Conservation (phyloP, 2,113 vertebrate species). For the Ptychochromis oligacanthus region DNA sequence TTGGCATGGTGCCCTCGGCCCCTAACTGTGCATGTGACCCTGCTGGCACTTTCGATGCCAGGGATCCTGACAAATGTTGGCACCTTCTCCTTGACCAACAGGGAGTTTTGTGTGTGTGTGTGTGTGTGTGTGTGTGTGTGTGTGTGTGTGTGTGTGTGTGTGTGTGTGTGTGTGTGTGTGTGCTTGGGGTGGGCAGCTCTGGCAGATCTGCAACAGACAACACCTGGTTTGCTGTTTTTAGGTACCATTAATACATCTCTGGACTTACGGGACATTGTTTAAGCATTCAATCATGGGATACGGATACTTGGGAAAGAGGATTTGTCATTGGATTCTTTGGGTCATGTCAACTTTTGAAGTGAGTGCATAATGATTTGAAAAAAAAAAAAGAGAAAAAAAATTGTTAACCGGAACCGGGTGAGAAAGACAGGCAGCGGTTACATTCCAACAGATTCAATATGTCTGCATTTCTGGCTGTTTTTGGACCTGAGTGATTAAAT, state of each 20-base stretch:
- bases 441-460: slow-evolving; percentile 52
- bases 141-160: slow-evolving; percentile 32
- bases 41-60: slow-evolving; percentile 70
- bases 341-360: slow-evolving; percentile 55
- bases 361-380: slow-evolving; percentile 23
- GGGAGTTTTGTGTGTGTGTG: slow-evolving; percentile 45
- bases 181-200: background rate
- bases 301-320: slow-evolving; percentile 44
- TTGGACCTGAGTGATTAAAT: slow-evolving; percentile 64
- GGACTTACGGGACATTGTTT: slow-evolving; percentile 57
- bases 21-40: slow-evolving; percentile 76
- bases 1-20: slow-evolving; percentile 69
- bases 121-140: slow-evolving; percentile 32
- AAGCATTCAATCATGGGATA: slow-evolving; percentile 63
- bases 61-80: slow-evolving; percentile 80
- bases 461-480: slow-evolving; percentile 63
- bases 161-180: slow-evolving; percentile 42
- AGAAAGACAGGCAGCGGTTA: slow-evolving; percentile 22
- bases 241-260: slow-evolving; percentile 64
- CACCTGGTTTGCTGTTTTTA: slow-evolving; percentile 76
- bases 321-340: slow-evolving; percentile 60
- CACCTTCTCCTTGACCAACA: slow-evolving; percentile 75
- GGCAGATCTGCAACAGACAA: slow-evolving; percentile 57
- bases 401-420: slow-evolving; percentile 40
- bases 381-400: slow-evolving; percentile 13